phyloP scores from a whole-genome alignment of 1,140 invertebrate species.

The Arion vulgaris region DNA sequence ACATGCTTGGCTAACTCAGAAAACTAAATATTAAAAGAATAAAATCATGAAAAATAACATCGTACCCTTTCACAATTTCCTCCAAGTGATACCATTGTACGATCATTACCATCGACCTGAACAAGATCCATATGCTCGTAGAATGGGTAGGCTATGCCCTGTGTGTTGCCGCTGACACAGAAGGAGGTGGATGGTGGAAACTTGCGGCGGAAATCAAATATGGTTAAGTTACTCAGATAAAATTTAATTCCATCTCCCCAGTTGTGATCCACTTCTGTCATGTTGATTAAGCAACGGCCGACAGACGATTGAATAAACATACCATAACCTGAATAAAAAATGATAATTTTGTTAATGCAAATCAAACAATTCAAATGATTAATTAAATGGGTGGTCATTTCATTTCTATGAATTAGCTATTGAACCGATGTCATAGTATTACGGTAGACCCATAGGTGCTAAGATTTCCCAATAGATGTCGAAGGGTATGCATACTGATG shows the following conservation, averaged over 20 bases:
- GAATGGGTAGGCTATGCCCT: slow-evolving; percentile 41
- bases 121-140: slow-evolving; percentile 56
- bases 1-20: too few species aligned
- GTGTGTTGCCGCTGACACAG: slow-evolving; percentile 45
- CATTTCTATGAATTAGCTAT: too few species aligned
- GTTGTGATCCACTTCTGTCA: slow-evolving; percentile 90
- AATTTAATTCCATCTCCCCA: slow-evolving; percentile 86
- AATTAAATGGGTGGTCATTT: too few species aligned
- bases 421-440: too few species aligned
- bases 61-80: slow-evolving; percentile 52
- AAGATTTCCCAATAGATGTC: too few species aligned
- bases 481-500: too few species aligned
- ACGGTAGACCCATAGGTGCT: too few species aligned
- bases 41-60: too few species aligned
- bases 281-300: slow-evolving; percentile 92
- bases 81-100: slow-evolving; percentile 21
- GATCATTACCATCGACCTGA: slow-evolving; percentile 48
- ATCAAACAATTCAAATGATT: too few species aligned
- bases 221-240: slow-evolving; percentile 64
- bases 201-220: slow-evolving; percentile 54
- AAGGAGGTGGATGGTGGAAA: slow-evolving; percentile 52
- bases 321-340: slow-evolving; percentile 79
- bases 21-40: too few species aligned
- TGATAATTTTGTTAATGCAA: too few species aligned
- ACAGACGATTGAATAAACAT: slow-evolving; percentile 86